Percentiles rank a stretch among this genome's conserved stretches.
Conservation (phyloP, 2,113 vertebrate genomes). For the Cariama cristata region DNA sequence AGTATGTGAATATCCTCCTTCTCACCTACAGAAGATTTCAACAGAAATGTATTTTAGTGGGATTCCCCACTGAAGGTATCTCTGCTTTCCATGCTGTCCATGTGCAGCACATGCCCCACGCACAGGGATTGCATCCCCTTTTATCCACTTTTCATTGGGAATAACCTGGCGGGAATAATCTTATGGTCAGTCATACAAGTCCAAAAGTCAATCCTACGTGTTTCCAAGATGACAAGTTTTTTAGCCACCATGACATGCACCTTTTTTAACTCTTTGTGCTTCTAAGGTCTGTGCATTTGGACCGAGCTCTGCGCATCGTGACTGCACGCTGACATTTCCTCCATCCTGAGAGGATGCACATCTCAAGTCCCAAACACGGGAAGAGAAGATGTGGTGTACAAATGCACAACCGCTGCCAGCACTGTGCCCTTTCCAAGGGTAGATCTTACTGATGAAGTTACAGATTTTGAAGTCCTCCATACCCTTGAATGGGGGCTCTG, state of each 20-base stretch:
- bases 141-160: background rate
- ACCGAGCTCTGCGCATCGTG: background rate
- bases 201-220: background rate
- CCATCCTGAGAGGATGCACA: background rate
- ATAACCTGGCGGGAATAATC: background rate
- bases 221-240: background rate
- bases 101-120: fast-evolving
- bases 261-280: background rate
- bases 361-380: fast-evolving
- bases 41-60: background rate
- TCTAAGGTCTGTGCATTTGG: background rate
- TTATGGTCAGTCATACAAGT: background rate
- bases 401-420: background rate
- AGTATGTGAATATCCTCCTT: background rate
- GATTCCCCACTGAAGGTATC: background rate
- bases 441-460: background rate
- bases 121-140: background rate
- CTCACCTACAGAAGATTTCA: background rate
- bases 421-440: background rate
- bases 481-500: background rate
- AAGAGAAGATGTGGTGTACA: background rate
- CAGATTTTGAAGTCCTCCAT: background rate
- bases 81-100: background rate
- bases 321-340: background rate
- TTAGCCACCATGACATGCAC: fast-evolving